These are phyloP conservation scores for Nylanderia fulva DNA, from an alignment of 1,140 invertebrate species.

Conservation along the genomic window DNA sequence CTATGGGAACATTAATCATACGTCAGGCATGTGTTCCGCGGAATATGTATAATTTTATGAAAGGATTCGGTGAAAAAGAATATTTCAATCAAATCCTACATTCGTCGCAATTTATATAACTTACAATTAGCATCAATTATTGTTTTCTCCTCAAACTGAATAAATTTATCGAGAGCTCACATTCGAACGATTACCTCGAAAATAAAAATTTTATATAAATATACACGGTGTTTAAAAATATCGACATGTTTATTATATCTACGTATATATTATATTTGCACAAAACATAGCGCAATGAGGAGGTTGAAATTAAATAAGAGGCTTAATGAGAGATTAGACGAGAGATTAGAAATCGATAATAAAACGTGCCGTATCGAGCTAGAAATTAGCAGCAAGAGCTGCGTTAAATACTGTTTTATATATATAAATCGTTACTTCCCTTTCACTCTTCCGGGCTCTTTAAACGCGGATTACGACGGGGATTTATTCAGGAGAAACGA, in stretches of 20 bases:
- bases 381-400: background rate
- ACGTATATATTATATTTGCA: background rate
- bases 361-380: background rate
- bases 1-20: background rate
- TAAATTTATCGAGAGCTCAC: background rate
- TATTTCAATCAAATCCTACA: background rate
- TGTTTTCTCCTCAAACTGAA: background rate
- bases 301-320: background rate
- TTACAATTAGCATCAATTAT: conserved; percentile 2
- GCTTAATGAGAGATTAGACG: background rate
- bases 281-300: background rate
- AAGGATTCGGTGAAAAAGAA: background rate
- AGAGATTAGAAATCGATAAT: conserved; percentile 5
- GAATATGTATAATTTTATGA: background rate
- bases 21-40: background rate
- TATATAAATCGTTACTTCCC: background rate
- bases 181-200: background rate
- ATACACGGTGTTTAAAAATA: too few species aligned
- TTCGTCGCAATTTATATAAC: background rate
- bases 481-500: background rate
- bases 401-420: background rate
- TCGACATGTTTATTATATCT: background rate
- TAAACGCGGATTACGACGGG: too few species aligned
- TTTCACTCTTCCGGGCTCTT: background rate
- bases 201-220: background rate